phyloP scores from a whole-genome alignment of 1,140 invertebrate genomes.

The Proctacanthus coquilletti region DNA sequence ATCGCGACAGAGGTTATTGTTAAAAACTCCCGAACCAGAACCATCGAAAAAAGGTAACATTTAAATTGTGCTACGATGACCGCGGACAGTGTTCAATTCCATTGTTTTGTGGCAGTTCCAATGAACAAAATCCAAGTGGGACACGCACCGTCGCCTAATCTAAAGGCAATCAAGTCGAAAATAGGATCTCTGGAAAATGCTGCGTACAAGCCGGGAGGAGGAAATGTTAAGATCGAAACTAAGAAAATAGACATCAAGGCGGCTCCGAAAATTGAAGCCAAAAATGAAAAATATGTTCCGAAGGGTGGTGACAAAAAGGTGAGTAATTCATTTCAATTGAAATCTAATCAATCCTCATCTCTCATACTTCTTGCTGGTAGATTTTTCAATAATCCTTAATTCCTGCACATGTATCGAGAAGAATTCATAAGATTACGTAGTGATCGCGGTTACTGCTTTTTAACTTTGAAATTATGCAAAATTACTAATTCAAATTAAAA shows the following conservation, averaged over 20 bases:
- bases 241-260: constrained; percentile 77
- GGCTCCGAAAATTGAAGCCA: constrained; percentile 68
- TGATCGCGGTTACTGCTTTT: no score
- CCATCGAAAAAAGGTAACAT: constrained; percentile 58
- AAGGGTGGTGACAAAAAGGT: constrained; percentile 89
- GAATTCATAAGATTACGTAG: no score
- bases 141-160: constrained; percentile 73
- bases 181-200: constrained; percentile 90
- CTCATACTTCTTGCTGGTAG: no score
- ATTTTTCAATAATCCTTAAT: no score
- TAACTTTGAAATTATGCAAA: no score
- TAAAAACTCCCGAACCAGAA: constrained; percentile 29
- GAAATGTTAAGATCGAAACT: constrained; percentile 78
- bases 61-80: background rate
- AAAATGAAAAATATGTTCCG: constrained; percentile 79
- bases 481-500: no score
- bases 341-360: no score
- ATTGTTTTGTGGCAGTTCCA: constrained; percentile 48
- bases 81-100: background rate
- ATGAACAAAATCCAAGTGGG: constrained; percentile 91
- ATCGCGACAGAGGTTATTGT: constrained; percentile 25
- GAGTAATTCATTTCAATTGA: no score
- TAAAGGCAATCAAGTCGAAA: constrained; percentile 82
- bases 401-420: no score
- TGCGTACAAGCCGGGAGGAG: constrained; percentile 79